A percentile compares a stretch with the other conserved stretches of the same genome.
These are phyloP conservation scores for Oscheius sp. DNA, from an alignment of 2,888 invertebrate species.

Conservation along the genomic window DNA sequence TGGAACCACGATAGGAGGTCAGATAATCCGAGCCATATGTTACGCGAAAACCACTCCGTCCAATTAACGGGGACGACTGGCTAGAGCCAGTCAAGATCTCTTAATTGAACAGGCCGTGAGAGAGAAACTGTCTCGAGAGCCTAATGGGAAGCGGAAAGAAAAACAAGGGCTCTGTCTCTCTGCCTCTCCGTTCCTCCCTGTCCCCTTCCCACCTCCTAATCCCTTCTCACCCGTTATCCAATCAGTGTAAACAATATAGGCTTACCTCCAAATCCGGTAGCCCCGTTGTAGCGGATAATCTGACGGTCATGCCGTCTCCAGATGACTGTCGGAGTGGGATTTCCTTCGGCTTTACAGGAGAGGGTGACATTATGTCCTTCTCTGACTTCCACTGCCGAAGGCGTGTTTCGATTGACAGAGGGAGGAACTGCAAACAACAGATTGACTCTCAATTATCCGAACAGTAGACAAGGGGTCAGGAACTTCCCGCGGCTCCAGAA, in stretches of 20 bases:
- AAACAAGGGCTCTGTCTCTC: not conserved
- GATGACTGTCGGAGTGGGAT: conserved; percentile 69
- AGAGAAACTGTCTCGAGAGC: too few relatives aligned
- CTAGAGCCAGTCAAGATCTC: too few relatives aligned
- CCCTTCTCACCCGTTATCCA: conserved; percentile 6
- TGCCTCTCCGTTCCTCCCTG: not conserved
- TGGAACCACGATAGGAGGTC: conserved; percentile 16
- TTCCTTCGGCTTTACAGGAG: conserved; percentile 71
- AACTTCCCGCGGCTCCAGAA: too few relatives aligned
- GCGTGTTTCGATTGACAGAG: conserved; percentile 90
- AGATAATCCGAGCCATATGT: conserved; percentile 37
- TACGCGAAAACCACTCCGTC: conserved; percentile 35
- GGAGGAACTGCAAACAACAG: conserved; percentile 83
- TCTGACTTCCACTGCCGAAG: conserved; percentile 86
- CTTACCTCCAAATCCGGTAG: conserved; percentile 72
- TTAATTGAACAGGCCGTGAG: too few relatives aligned
- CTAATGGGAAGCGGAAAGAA: too few relatives aligned
- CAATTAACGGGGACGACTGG: conserved; percentile 19
- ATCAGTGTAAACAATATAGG: conserved; percentile 21
- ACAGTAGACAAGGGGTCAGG: too few relatives aligned
- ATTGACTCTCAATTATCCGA: not conserved
- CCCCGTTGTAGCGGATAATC: conserved; percentile 72
- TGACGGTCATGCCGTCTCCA: conserved; percentile 71
- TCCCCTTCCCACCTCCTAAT: not conserved
- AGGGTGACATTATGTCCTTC: conserved; percentile 73